Evolutionary conservation across 2,888 invertebrate genomes (phyloP), one percentile per base, ranked within the genome.

Genomic region (Rosalia funebris): DNA sequence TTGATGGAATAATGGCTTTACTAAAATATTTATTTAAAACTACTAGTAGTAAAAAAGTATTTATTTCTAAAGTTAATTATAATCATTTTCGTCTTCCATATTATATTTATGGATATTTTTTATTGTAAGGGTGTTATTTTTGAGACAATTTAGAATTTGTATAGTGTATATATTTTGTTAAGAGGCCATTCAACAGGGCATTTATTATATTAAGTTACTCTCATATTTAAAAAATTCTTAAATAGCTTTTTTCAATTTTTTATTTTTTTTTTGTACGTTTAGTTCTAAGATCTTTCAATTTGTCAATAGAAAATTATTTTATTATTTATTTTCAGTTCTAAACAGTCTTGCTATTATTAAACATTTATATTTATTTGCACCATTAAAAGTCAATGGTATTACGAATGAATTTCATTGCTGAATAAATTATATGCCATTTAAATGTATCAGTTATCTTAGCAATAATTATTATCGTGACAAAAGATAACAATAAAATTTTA

Each of bases 141-240:
- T 50, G 42, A 52, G 42, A 34, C 36, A n/a, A 15, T 47, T 34
- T 47, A 17, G 34, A 36, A 9, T 16, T 47, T 47, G 47, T 47
- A 47, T 47, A 53, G 53, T 37, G 54, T 45, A 50, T 52, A 63
- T 62, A 57, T 57, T 57, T 54, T 57, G 57, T 55, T 64, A 58
- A 62, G 55, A 59, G 61, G 63, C 66, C 62, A 64, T 65, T 59
- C 19, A 36, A 62, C 10, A 64, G 68, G 66, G 70, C 70, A 68
- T 70, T 70, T 70, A 67, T 57, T 57, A 47, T 20, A 44, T 57
- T 41, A 58, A 44, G 45, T 58, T 50, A 47, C 39, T 50, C 7
- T 47, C 46, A 19, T 57, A 55, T 55, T 55, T 45, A 46, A 32
- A 31, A 31, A 14, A 19, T n/a, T 58, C 53, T 57, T 60, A 57